Percentiles rank a stretch among this genome's conserved stretches.
These are phyloP conservation scores for Unio pictorum DNA, from an alignment of 2,888 invertebrate genomes.

Conservation along the genomic window DNA sequence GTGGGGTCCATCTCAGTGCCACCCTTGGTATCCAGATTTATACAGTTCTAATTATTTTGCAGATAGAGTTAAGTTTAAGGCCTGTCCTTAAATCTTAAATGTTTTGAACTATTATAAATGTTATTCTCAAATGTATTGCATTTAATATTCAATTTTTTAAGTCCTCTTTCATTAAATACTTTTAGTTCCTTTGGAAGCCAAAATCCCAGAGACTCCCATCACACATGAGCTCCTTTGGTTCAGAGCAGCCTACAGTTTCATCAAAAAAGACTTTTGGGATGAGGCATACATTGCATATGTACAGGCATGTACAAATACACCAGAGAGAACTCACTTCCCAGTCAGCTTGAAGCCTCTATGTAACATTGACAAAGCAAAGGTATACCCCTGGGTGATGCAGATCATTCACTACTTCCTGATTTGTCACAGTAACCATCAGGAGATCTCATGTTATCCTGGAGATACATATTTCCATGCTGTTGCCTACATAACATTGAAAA, in stretches of 20 bases:
- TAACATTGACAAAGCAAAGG: constrained; percentile 19
- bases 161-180: no score
- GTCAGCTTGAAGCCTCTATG: constrained; percentile 39
- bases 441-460: constrained; percentile 26
- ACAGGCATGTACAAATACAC: constrained; percentile 14
- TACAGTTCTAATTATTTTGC: no score
- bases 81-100: no score
- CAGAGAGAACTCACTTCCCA: constrained; percentile 7
- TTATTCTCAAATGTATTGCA: no score
- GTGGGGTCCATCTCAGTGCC: no score
- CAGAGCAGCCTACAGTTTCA: constrained; percentile 35
- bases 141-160: no score
- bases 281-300: constrained; percentile 27
- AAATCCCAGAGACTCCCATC: constrained; percentile 17
- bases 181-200: no score
- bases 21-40: no score
- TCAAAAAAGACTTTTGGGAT: constrained; percentile 27
- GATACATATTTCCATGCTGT: not conserved
- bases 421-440: constrained; percentile 38
- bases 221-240: constrained; percentile 41
- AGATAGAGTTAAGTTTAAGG: no score
- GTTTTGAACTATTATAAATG: no score
- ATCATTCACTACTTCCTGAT: constrained; percentile 35
- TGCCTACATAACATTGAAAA: no score
- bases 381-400: constrained; percentile 20